phyloP scores from a whole-genome alignment of 2,113 vertebrate genomes.

The Castor canadensis region DNA sequence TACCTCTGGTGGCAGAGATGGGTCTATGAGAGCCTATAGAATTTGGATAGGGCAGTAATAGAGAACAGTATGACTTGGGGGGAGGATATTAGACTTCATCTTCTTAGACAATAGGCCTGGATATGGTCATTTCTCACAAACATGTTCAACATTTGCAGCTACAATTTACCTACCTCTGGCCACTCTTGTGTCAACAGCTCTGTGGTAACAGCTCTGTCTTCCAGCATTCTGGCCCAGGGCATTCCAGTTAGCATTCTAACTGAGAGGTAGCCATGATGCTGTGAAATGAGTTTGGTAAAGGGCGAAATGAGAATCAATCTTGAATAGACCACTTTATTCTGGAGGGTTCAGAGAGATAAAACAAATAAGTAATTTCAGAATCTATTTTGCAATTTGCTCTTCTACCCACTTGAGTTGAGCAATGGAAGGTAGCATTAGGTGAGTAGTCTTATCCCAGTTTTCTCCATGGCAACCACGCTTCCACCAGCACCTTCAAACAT shows the following conservation, averaged over 20 bases:
- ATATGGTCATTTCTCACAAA: not conserved
- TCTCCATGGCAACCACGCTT: not conserved
- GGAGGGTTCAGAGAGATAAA: not conserved
- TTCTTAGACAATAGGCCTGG: not conserved
- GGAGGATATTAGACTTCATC: not conserved
- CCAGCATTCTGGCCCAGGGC: not conserved
- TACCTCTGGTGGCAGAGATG: not conserved
- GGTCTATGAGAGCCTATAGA: not conserved
- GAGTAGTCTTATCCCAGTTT: not conserved
- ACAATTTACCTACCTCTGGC: not conserved
- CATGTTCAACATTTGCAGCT: not conserved
- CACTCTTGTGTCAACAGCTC: not conserved
- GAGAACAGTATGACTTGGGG: too few species aligned
- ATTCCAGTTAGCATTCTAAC: accelerated
- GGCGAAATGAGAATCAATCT: not conserved
- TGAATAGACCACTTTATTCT: not conserved
- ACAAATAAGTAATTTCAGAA: not conserved
- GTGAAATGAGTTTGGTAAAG: not conserved
- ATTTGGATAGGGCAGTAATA: not conserved
- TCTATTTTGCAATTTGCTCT: not conserved
- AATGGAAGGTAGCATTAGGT: not conserved
- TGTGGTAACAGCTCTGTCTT: not conserved
- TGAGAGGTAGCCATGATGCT: not conserved
- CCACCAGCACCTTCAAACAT: not conserved
- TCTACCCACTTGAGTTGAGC: not conserved